These are phyloP conservation scores for Drosophila suzukii DNA, from an alignment of 1,140 invertebrate species.

Conservation along the genomic window DNA sequence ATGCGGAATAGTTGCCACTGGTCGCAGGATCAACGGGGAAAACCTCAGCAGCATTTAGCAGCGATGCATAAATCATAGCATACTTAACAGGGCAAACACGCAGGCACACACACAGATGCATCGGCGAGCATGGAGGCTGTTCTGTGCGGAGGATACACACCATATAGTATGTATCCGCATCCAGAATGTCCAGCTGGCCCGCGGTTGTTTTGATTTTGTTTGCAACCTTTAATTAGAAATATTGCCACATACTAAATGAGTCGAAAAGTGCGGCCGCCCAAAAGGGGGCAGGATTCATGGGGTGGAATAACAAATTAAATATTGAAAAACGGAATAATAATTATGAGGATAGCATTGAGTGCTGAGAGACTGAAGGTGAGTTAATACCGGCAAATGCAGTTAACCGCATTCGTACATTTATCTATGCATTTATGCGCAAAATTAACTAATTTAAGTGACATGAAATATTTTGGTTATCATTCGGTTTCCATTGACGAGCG, in stretches of 20 bases:
- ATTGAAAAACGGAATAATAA: conserved; percentile 77
- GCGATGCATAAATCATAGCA: conserved; percentile 78
- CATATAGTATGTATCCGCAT: conserved; percentile 8
- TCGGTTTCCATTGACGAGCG: conserved; percentile 53
- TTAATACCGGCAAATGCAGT: conserved; percentile 31
- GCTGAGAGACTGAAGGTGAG: background rate
- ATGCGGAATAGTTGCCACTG: conserved; percentile 57
- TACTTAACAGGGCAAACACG: conserved; percentile 66
- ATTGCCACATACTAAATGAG: conserved; percentile 79
- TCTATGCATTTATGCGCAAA: conserved; percentile 73
- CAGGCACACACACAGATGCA: conserved; percentile 2
- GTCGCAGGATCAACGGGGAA: conserved; percentile 62
- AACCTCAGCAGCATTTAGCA: conserved; percentile 79
- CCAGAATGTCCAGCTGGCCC: conserved; percentile 52
- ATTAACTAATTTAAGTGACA: conserved; percentile 80
- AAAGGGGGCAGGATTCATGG: background rate
- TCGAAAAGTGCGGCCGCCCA: conserved; percentile 32
- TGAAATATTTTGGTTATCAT: conserved; percentile 64
- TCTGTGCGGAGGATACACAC: background rate
- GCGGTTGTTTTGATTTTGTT: conserved; percentile 82
- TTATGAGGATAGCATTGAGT: conserved; percentile 40
- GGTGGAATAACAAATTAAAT: conserved; percentile 68
- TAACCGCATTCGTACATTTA: conserved; percentile 64
- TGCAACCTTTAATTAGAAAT: conserved; percentile 81
- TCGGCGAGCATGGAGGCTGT: conserved; percentile 3